A percentile compares a stretch with the other conserved stretches of the same genome.
Conservation (phyloP, 2,113 vertebrate genomes). For the Tyrannus savana region DNA sequence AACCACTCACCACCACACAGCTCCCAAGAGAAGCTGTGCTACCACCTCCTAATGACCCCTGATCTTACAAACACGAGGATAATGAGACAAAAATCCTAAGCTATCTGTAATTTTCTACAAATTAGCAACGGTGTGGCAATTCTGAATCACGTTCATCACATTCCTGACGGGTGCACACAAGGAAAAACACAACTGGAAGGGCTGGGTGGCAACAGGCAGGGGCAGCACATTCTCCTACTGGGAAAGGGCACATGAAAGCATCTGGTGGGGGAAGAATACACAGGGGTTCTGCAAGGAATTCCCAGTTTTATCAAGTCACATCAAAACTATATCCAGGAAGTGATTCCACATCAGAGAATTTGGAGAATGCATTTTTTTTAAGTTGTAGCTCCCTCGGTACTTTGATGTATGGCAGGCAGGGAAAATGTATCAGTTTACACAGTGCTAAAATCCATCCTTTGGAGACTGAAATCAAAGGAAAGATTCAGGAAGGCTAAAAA, state of each 20-base stretch:
- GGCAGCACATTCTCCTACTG: not conserved
- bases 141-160: not conserved
- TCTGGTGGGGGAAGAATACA: not conserved
- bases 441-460: not conserved
- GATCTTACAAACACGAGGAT: not conserved
- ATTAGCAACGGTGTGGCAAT: not conserved
- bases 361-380: not conserved
- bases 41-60: not conserved
- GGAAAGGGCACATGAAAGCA: not conserved
- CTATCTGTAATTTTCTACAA: not conserved
- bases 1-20: slow-evolving; percentile 12
- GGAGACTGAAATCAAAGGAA: not conserved
- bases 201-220: not conserved
- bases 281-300: not conserved
- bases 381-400: not conserved
- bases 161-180: not conserved
- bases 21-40: not conserved
- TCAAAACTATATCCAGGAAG: not conserved
- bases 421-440: not conserved
- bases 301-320: not conserved
- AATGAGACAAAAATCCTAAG: not conserved
- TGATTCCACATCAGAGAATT: not conserved
- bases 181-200: not conserved
- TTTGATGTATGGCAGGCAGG: not conserved
- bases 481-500: not conserved